Evolutionary conservation across 2,888 invertebrate genomes (phyloP).

Genomic region (Ophioninae sp.): DNA sequence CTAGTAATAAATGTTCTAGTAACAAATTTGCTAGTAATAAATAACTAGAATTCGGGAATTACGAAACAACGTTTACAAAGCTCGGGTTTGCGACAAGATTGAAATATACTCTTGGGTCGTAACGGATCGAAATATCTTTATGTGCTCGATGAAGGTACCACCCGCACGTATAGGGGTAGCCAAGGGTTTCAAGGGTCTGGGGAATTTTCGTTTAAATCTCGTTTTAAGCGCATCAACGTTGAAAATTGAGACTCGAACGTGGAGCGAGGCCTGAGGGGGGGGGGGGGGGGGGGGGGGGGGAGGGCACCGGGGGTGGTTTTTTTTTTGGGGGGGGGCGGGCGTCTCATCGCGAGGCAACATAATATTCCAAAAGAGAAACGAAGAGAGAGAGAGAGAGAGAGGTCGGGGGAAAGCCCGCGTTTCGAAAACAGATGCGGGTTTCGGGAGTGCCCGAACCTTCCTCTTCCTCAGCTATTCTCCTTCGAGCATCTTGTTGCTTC

Average conservation of each 20-base stretch:
- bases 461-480: slow-evolving; percentile 23
- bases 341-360: slow-evolving; percentile 70
- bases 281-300: neutral
- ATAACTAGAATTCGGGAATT: neutral
- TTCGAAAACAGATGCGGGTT: slow-evolving; percentile 59
- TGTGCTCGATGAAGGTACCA: neutral
- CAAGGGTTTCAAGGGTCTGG: neutral
- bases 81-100: neutral
- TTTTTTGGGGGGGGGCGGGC: slow-evolving; percentile 69
- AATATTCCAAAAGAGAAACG: slow-evolving; percentile 70
- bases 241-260: slow-evolving; percentile 49
- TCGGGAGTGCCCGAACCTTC: slow-evolving; percentile 24
- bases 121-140: neutral
- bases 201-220: slow-evolving; percentile 27
- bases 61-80: neutral
- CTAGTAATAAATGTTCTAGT: neutral
- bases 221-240: slow-evolving; percentile 37
- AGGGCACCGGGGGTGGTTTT: slow-evolving; percentile 68
- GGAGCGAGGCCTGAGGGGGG: neutral
- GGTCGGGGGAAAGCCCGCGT: slow-evolving; percentile 30
- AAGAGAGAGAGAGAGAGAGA: slow-evolving; percentile 12
- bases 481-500: neutral
- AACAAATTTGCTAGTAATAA: neutral
- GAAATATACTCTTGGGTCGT: neutral
- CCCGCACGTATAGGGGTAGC: slow-evolving; percentile 12